A percentile compares a stretch with the other conserved stretches of the same genome.
Evolutionary conservation across 2,113 vertebrate species (phyloP).

Genomic region (Drymodes brunneopygia): DNA sequence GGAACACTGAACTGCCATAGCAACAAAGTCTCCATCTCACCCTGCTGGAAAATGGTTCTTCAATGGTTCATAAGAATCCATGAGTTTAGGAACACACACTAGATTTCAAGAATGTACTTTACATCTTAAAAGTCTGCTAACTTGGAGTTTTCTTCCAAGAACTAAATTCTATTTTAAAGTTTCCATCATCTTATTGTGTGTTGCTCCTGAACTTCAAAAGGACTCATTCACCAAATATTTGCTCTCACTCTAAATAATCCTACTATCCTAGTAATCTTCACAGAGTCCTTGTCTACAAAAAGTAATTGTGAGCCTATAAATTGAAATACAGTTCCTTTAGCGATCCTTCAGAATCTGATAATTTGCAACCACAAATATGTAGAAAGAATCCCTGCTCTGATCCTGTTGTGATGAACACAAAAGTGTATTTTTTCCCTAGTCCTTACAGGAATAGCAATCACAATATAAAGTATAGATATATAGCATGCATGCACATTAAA

Average conservation of each 20-base stretch:
- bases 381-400: not conserved
- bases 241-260: not conserved
- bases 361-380: not conserved
- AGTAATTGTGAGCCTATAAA: not conserved
- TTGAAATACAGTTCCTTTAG: not conserved
- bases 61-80: not conserved
- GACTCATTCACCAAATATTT: not conserved
- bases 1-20: not conserved
- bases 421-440: not conserved
- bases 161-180: not conserved
- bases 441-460: not conserved
- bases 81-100: not conserved
- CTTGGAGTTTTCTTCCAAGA: not conserved
- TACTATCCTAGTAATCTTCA: not conserved
- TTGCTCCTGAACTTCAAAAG: not conserved
- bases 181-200: not conserved
- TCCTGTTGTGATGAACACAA: not conserved
- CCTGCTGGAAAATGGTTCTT: not conserved
- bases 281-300: not conserved
- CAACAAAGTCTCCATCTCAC: not conserved
- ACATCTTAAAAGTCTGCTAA: not conserved
- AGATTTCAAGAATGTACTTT: not conserved
- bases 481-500: not conserved
- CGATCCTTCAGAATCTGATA: not conserved
- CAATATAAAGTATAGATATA: not conserved